phyloP scores from a whole-genome alignment of 2,797 vertebrate genomes.

The Microchirus variegatus region DNA sequence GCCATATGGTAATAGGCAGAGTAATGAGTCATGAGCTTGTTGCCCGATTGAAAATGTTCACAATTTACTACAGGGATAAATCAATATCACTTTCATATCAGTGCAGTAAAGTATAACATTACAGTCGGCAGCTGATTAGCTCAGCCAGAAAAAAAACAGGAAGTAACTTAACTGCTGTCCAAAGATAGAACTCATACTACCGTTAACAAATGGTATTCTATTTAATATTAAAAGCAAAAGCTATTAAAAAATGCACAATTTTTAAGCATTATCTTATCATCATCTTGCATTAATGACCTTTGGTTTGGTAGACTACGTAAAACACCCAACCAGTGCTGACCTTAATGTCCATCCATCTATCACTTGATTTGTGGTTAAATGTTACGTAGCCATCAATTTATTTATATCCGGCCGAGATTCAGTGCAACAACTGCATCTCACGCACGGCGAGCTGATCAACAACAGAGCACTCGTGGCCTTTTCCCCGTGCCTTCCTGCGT shows the following conservation, averaged over 20 bases:
- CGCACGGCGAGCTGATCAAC: conserved; percentile 7
- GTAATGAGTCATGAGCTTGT: not conserved
- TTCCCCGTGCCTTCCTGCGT: conserved; percentile 47
- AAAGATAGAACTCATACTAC: too few species aligned
- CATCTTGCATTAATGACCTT: not conserved
- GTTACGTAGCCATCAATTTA: not conserved
- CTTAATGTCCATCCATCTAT: not conserved
- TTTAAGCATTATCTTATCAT: not conserved
- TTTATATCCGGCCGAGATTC: conserved; percentile 1
- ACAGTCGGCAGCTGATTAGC: too few species aligned
- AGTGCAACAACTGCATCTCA: conserved; percentile 4
- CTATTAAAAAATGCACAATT: too few species aligned
- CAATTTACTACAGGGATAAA: too few species aligned
- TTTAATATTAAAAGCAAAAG: too few species aligned
- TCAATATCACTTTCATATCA: not conserved
- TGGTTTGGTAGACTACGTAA: not conserved
- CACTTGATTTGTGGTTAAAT: not conserved
- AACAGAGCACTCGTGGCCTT: conserved; percentile 23
- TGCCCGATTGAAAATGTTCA: too few species aligned
- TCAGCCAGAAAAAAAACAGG: too few species aligned
- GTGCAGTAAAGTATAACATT: not conserved
- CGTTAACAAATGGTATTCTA: too few species aligned
- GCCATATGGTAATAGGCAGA: too few species aligned
- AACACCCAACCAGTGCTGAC: not conserved
- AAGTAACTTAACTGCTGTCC: too few species aligned